Evolutionary conservation across 2,113 vertebrate species (phyloP).

Genomic region (Chionomys nivalis): DNA sequence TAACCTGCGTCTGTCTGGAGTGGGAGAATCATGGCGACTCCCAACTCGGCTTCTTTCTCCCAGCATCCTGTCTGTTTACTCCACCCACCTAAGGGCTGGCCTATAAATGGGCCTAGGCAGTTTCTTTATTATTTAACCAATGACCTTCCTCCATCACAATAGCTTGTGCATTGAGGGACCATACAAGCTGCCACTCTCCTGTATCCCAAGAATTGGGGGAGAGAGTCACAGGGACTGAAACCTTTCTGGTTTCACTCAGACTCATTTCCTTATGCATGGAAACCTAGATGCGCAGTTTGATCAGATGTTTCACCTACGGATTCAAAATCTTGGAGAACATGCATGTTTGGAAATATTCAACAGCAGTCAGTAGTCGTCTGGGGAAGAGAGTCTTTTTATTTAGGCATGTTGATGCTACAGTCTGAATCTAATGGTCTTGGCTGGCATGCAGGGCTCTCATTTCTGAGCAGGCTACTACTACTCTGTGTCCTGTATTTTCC

Average conservation of each 20-base stretch:
- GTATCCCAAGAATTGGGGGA: background rate
- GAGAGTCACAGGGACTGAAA: background rate
- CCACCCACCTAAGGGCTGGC: no score
- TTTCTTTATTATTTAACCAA: no score
- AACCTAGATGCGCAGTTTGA: background rate
- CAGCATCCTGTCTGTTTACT: no score
- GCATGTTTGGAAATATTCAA: background rate
- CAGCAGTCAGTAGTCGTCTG: background rate
- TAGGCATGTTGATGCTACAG: background rate
- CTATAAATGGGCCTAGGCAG: no score
- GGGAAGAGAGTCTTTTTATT: background rate
- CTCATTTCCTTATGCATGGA: background rate
- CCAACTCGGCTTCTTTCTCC: no score
- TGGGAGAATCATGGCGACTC: no score
- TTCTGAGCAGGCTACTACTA: background rate
- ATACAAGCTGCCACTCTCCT: background rate
- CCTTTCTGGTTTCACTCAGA: background rate
- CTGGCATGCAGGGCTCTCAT: background rate
- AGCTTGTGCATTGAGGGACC: background rate
- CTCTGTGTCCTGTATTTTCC: background rate
- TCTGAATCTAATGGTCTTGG: background rate
- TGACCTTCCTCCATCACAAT: no score
- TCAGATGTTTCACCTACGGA: background rate
- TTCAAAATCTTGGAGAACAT: background rate
- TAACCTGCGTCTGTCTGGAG: no score